A percentile compares a stretch with the other conserved stretches of the same genome.
phyloP scores from a whole-genome alignment of 2,888 invertebrate species.

The Exephanes ischioxanthus region DNA sequence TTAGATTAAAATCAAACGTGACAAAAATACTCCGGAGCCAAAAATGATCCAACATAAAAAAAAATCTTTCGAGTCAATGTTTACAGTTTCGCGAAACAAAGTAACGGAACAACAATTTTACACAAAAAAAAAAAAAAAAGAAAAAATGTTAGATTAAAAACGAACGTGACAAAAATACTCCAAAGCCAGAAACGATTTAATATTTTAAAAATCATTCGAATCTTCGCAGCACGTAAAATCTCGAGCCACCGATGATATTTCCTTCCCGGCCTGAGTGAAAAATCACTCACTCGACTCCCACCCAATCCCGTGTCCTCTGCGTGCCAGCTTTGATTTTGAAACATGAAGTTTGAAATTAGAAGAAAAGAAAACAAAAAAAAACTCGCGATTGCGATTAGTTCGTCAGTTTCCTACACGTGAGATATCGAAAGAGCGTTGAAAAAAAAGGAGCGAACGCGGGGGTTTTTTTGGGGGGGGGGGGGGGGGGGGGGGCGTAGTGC shows the following conservation, averaged over 20 bases:
- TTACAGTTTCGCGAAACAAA: no score
- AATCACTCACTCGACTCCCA: neutral
- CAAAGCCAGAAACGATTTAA: no score
- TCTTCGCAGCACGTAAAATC: neutral
- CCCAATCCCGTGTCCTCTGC: neutral
- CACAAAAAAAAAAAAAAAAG: no score
- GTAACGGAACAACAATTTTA: no score
- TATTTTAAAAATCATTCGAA: neutral
- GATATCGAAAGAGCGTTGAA: neutral
- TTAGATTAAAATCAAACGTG: no score
- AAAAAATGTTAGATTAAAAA: no score
- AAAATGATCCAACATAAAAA: no score
- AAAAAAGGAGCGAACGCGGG: neutral
- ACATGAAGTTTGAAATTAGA: no score
- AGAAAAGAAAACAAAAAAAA: neutral
- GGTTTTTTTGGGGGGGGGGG: neutral
- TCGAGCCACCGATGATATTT: no score
- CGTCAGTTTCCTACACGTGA: conserved; percentile 2
- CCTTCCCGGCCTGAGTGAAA: neutral
- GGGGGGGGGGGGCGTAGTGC: neutral
- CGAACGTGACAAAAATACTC: no score
- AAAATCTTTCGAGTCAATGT: neutral
- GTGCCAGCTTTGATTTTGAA: no score
- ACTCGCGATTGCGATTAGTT: neutral
- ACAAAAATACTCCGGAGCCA: no score